These are phyloP conservation scores for Tragelaphus oryx DNA, from an alignment of 2,797 vertebrate genomes.

Conservation along the genomic window DNA sequence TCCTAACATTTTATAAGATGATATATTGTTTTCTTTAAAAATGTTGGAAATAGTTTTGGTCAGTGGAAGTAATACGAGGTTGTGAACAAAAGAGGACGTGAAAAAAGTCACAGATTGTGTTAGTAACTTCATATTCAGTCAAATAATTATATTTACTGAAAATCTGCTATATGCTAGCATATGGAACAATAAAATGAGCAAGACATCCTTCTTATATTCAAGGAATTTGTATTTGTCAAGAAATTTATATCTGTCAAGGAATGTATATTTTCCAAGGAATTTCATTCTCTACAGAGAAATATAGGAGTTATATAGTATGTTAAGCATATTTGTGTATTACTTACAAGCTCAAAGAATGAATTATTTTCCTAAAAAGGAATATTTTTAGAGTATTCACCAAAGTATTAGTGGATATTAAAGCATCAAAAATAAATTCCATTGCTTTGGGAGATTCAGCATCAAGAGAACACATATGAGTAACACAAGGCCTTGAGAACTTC, in stretches of 20 bases:
- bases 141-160: background rate
- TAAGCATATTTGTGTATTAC: background rate
- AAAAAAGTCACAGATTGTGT: background rate
- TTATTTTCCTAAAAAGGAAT: background rate
- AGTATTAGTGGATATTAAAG: background rate
- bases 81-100: background rate
- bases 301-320: background rate
- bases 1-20: background rate
- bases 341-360: background rate
- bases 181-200: background rate
- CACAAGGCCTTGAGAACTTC: constrained; percentile 56
- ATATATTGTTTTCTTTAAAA: background rate
- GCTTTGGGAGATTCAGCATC: background rate
- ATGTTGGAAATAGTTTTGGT: background rate
- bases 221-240: background rate
- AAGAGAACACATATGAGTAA: background rate
- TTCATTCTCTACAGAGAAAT: background rate
- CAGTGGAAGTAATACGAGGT: background rate
- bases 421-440: constrained; percentile 17
- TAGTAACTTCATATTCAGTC: background rate
- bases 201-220: background rate
- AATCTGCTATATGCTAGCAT: background rate
- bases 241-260: background rate
- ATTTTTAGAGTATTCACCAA: background rate
- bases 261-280: background rate